Base-by-base conservation (phyloP, 1,140 invertebrate genomes). In the Drosophila obscura region DNA sequence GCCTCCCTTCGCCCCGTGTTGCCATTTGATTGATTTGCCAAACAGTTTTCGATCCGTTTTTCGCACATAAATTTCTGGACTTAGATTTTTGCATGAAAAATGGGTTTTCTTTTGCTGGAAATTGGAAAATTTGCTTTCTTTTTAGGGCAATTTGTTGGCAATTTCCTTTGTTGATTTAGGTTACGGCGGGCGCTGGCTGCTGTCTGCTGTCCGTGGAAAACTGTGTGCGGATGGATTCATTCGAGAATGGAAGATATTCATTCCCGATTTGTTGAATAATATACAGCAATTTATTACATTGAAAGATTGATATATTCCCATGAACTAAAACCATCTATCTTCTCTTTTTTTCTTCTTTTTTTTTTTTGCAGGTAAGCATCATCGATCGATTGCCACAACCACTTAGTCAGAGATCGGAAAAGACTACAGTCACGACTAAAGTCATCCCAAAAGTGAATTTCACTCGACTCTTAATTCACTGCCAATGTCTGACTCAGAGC, bases 131-230 rank as follows among this genome's bases (percentile, higher is more conserved):
- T 39, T 13, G 35, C 78, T 82, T 85, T 62, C 56, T 71, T 76
- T 65, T 64, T 62, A 13, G 15, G 15, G 35, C 78, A 87, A 85
- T 85, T 85, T 85, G 79, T 82, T 82, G 69, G 75, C 83, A 79
- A 87, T 87, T 87, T 88, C 50, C 55, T 26, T 67, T 79, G 81
- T 85, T 84, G 80, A 84, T 85, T 84, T 85, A 85, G 77, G 80
- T 64, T 28, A 39, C 68, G 63, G 50, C 19, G 19, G 19, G 19
- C 19, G 19, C 19, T 19, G 19, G 44, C 31, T 69, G n/a, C 46
- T 19, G 19, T 19, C 19, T 19, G 19, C 19, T 19, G 19, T 19
- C 19, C 19, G 19, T 16, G 45, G n/a, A 65, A 22, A 53, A 69
- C 41, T 77, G 73, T 73, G 46, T 50, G 56, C 16, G 31, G 44